Conservation (phyloP, 2,113 vertebrate genomes). For the Crotalus helleri region DNA sequence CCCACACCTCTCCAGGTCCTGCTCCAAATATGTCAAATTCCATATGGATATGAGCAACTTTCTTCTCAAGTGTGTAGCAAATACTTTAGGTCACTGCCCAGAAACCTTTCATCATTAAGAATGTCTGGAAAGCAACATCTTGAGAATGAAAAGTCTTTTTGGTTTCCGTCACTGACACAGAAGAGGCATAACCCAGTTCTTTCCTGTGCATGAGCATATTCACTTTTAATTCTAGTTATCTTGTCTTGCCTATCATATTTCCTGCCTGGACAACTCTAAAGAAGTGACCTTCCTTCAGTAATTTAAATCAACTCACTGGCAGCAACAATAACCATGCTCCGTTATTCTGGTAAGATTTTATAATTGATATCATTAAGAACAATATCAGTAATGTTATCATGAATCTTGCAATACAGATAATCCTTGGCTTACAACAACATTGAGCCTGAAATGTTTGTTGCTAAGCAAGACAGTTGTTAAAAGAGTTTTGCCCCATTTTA, state of each 20-base stretch:
- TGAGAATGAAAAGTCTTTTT: neutral
- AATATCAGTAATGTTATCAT: neutral
- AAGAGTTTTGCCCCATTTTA: neutral
- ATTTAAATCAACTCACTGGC: neutral
- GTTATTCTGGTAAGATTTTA: neutral
- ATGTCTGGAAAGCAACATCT: neutral
- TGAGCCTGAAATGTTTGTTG: neutral
- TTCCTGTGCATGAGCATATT: neutral
- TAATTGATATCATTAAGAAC: neutral
- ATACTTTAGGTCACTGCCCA: neutral
- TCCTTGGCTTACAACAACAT: neutral
- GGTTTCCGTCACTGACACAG: neutral
- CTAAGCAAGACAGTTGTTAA: neutral
- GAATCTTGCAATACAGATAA: neutral
- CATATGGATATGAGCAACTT: neutral
- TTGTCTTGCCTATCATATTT: neutral
- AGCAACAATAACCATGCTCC: neutral
- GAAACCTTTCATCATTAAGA: neutral
- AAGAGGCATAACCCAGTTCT: neutral
- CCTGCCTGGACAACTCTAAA: neutral
- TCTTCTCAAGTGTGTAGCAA: neutral
- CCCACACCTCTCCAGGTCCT: neutral
- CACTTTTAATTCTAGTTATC: neutral
- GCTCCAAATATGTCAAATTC: neutral
- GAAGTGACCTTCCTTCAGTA: neutral